Evolutionary conservation across 1,140 invertebrate species (phyloP).

Genomic region (Hermatobates lingyangjiaoensis): DNA sequence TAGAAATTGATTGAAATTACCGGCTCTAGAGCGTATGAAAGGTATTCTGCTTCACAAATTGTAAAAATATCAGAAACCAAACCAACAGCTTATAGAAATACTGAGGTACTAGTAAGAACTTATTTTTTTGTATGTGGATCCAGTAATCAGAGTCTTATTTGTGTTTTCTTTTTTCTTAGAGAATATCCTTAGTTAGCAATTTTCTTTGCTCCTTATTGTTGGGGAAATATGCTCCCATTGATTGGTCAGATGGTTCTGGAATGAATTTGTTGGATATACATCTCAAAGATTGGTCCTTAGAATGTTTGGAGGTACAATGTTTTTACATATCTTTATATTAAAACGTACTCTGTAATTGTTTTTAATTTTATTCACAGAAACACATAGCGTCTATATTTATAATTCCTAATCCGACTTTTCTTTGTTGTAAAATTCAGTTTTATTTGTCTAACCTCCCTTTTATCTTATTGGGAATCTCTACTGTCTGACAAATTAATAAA

Average conservation of each 20-base stretch:
- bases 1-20: conserved; percentile 67
- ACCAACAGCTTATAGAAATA: conserved; percentile 53
- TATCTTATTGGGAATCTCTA: too few relatives aligned
- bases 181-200: conserved; percentile 84
- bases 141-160: not conserved
- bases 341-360: too few relatives aligned
- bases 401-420: too few relatives aligned
- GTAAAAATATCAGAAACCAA: conserved; percentile 61
- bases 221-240: conserved; percentile 79
- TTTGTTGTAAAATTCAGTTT: too few relatives aligned
- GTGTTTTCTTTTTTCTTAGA: conserved; percentile 29
- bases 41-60: conserved; percentile 88
- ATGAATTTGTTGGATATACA: conserved; percentile 89
- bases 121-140: not conserved
- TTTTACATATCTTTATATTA: too few relatives aligned
- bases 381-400: too few relatives aligned
- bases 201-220: conserved; percentile 76
- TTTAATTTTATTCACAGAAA: too few relatives aligned
- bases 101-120: conserved; percentile 35
- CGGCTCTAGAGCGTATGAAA: conserved; percentile 79
- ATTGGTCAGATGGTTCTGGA: conserved; percentile 80
- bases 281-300: conserved; percentile 53
- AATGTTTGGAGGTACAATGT: conserved; percentile 43
- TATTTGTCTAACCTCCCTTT: too few relatives aligned
- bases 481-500: too few relatives aligned